phyloP scores from a whole-genome alignment of 2,888 invertebrate genomes.

The Atrina japonica region DNA sequence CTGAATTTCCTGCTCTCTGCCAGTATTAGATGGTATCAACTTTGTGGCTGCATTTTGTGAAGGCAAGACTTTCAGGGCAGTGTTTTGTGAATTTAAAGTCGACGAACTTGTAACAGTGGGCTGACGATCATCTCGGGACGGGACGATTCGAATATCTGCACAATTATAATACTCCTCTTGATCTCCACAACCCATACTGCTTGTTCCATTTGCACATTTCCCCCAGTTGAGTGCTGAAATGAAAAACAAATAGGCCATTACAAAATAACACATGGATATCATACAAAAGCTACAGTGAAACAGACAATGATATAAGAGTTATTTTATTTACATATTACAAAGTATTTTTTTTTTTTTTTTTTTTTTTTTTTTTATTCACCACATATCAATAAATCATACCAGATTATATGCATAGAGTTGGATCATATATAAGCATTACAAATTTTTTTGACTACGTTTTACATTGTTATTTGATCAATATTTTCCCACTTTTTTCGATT shows the following conservation, averaged over 20 bases:
- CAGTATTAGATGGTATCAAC: not conserved
- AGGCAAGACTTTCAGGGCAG: not conserved
- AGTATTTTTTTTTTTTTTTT: too few relatives aligned
- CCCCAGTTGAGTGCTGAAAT: conserved; percentile 45
- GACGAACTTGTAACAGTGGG: not conserved
- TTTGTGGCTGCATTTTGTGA: not conserved
- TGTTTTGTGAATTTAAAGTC: not conserved
- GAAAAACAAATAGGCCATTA: too few relatives aligned
- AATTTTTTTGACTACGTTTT: too few relatives aligned
- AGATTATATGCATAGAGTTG: too few relatives aligned
- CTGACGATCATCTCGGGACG: not conserved
- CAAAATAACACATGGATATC: conserved; percentile 1
- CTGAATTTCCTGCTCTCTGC: not conserved
- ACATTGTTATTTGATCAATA: too few relatives aligned
- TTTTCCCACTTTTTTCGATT: too few relatives aligned
- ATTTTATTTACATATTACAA: too few relatives aligned
- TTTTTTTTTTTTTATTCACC: too few relatives aligned
- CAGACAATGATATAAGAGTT: too few relatives aligned
- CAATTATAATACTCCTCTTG: conserved; percentile 43
- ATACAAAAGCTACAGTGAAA: too few relatives aligned
- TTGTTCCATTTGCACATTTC: conserved; percentile 31
- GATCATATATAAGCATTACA: too few relatives aligned
- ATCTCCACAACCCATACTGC: conserved; percentile 34
- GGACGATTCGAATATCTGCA: conserved; percentile 38
- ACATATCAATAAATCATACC: too few relatives aligned